These are phyloP conservation scores for Apeira syringaria DNA, from an alignment of 2,888 invertebrate genomes.

Conservation along the genomic window DNA sequence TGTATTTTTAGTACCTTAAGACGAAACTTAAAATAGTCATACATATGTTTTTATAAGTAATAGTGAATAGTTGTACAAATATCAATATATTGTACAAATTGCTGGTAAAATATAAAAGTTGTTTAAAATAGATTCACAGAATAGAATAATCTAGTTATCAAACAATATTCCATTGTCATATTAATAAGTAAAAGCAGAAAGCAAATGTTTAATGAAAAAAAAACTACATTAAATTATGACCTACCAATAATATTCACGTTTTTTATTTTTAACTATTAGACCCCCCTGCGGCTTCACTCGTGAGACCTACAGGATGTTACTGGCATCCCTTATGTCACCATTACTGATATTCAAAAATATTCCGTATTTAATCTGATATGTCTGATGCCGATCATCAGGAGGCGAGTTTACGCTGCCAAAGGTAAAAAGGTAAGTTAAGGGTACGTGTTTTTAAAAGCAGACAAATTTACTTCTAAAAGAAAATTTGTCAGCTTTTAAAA, in stretches of 20 bases:
- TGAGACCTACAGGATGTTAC: no score
- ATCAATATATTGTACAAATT: constrained; percentile 64
- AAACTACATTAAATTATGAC: constrained; percentile 83
- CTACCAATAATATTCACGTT: constrained; percentile 74
- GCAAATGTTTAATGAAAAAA: constrained; percentile 75
- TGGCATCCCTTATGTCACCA: no score
- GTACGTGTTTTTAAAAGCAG: no score
- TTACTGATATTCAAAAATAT: no score
- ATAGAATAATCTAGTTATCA: constrained; percentile 80
- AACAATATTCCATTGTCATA: constrained; percentile 84
- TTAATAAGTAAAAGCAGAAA: constrained; percentile 80
- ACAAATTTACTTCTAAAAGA: no score
- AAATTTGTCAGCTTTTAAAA: no score
- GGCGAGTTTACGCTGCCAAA: no score
- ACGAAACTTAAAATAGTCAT: constrained; percentile 39
- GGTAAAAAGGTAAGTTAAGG: no score
- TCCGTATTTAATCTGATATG: no score
- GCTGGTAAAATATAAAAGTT: constrained; percentile 81
- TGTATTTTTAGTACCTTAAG: constrained; percentile 53
- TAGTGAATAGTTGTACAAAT: constrained; percentile 61
- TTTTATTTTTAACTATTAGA: constrained; percentile 39
- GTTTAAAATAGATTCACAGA: constrained; percentile 80
- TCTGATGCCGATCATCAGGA: no score
- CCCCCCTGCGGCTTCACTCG: no score
- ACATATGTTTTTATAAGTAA: constrained; percentile 51